phyloP scores from a whole-genome alignment of 2,113 vertebrate species.

The Petromus typicus region DNA sequence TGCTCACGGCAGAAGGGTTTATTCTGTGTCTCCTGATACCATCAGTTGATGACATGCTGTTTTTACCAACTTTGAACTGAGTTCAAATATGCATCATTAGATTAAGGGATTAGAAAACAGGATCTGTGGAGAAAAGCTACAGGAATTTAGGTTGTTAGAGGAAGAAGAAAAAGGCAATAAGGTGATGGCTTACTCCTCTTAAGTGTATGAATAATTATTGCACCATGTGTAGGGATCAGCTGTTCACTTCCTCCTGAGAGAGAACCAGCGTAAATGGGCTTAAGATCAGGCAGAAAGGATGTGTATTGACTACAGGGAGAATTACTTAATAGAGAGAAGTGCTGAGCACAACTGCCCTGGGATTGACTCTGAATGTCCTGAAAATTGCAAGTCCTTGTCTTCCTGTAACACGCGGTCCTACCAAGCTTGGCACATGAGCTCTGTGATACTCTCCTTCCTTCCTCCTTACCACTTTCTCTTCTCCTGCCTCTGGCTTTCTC shows the following conservation, averaged over 20 bases:
- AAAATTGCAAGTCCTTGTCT: background rate
- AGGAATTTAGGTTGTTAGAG: constrained; percentile 28
- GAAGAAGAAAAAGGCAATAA: constrained; percentile 50
- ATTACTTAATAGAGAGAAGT: constrained; percentile 51
- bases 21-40: background rate
- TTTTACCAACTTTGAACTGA: constrained; percentile 54
- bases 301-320: constrained; percentile 26
- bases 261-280: constrained; percentile 45
- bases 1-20: background rate
- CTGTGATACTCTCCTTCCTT: fast-evolving
- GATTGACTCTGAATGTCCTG: background rate
- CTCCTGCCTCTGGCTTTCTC: background rate
- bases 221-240: constrained; percentile 55
- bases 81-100: constrained; percentile 41
- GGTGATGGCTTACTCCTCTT: constrained; percentile 56
- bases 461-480: background rate
- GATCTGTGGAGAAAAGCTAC: constrained; percentile 61
- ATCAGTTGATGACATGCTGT: background rate
- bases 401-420: background rate
- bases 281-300: constrained; percentile 65
- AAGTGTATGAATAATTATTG: constrained; percentile 50
- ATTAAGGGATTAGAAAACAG: constrained; percentile 69
- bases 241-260: constrained; percentile 58
- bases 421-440: background rate
- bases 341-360: background rate